Percentiles rank a stretch among this genome's conserved stretches.
phyloP scores from a whole-genome alignment of 2,797 vertebrate genomes.

The Pogoniulus pusillus region DNA sequence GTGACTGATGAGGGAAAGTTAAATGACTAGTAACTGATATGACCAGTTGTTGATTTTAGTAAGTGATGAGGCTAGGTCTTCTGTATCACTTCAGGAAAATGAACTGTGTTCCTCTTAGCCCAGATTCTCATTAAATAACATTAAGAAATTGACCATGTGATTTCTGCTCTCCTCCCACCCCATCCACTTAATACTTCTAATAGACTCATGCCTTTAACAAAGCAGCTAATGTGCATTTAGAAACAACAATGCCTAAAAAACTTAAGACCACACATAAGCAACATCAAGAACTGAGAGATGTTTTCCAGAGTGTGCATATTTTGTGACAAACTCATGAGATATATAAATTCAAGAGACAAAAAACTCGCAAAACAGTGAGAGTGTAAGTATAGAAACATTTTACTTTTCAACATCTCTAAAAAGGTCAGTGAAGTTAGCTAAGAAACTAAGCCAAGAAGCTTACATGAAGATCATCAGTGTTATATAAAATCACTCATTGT shows the following conservation, averaged over 20 bases:
- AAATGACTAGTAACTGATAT: background rate
- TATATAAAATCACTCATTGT: background rate
- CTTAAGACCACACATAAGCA: background rate
- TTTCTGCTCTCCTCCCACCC: background rate
- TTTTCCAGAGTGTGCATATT: background rate
- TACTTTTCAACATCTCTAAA: background rate
- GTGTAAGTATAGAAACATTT: background rate
- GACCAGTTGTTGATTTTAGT: background rate
- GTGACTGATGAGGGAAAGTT: background rate
- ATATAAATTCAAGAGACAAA: background rate
- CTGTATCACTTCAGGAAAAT: background rate
- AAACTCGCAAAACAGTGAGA: background rate
- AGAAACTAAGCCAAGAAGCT: background rate
- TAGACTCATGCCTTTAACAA: background rate
- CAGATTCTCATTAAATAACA: background rate
- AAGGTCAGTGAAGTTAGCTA: background rate
- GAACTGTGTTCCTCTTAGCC: background rate
- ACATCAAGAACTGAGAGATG: background rate
- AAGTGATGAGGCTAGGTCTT: background rate
- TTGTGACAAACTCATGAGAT: background rate
- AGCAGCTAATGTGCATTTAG: background rate
- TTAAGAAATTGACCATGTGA: background rate
- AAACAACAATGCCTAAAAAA: background rate
- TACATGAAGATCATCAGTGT: background rate
- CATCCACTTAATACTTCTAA: background rate